Evolutionary conservation across 2,797 vertebrate species (phyloP).

Genomic region (Urosaurus nigricauda): DNA sequence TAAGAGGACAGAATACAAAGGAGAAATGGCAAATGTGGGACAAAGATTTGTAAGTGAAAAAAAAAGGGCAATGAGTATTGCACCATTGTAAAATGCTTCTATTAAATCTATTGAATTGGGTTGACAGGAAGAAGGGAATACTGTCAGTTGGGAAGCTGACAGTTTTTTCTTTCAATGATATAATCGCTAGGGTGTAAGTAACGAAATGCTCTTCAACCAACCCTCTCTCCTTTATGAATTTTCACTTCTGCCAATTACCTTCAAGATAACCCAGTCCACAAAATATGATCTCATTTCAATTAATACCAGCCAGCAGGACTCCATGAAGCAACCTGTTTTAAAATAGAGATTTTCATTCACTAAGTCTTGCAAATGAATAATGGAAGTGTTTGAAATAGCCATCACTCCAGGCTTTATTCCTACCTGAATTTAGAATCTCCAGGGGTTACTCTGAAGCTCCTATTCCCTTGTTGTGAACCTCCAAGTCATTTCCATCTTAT

Average conservation of each 20-base stretch:
- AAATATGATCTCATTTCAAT: not conserved
- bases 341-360: not conserved
- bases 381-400: not conserved
- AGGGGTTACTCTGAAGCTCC: not conserved
- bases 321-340: not conserved
- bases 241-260: not conserved
- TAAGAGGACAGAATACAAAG: conserved; percentile 73
- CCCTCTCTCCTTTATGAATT: not conserved
- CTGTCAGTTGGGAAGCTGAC: not conserved
- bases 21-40: not conserved
- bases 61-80: conserved; percentile 4
- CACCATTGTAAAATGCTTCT: not conserved
- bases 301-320: not conserved
- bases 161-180: not conserved
- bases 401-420: not conserved
- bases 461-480: no score
- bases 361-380: not conserved
- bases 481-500: no score
- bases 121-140: not conserved
- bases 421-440: not conserved
- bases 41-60: not conserved
- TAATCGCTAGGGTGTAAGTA: not conserved
- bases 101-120: not conserved
- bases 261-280: not conserved
- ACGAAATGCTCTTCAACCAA: not conserved